A percentile compares a stretch with the other conserved stretches of the same genome.
phyloP scores from a whole-genome alignment of 1,140 invertebrate genomes.

The Camponotus floridanus region DNA sequence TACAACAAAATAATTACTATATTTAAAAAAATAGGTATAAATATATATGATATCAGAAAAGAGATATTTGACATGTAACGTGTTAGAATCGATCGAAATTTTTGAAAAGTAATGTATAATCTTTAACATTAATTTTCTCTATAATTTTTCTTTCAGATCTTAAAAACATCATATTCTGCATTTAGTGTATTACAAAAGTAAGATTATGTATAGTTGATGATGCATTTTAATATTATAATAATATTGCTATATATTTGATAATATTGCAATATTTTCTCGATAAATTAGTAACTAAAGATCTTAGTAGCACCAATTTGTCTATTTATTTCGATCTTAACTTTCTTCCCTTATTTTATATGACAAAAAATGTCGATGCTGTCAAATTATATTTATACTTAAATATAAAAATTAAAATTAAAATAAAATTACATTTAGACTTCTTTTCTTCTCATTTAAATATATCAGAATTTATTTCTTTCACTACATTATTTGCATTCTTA shows the following conservation, averaged over 20 bases:
- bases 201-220: constrained; percentile 15
- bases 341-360: too few species aligned
- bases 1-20: neutral
- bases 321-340: too few species aligned
- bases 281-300: too few species aligned
- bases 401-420: too few species aligned
- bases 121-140: neutral
- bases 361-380: too few species aligned
- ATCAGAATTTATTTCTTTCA: too few species aligned
- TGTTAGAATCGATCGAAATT: neutral
- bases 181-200: constrained; percentile 60
- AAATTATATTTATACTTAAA: too few species aligned
- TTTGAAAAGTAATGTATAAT: neutral
- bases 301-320: too few species aligned
- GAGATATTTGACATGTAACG: too few species aligned
- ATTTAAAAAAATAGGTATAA: neutral
- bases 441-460: too few species aligned
- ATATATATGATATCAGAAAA: neutral
- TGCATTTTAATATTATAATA: neutral
- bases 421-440: neutral
- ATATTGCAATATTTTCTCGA: neutral
- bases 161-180: constrained; percentile 61
- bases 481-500: too few species aligned
- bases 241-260: constrained; percentile 9
- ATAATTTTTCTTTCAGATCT: constrained; percentile 52